Conservation (phyloP, 2,113 vertebrate species). For the Rousettus leschenaultii region DNA sequence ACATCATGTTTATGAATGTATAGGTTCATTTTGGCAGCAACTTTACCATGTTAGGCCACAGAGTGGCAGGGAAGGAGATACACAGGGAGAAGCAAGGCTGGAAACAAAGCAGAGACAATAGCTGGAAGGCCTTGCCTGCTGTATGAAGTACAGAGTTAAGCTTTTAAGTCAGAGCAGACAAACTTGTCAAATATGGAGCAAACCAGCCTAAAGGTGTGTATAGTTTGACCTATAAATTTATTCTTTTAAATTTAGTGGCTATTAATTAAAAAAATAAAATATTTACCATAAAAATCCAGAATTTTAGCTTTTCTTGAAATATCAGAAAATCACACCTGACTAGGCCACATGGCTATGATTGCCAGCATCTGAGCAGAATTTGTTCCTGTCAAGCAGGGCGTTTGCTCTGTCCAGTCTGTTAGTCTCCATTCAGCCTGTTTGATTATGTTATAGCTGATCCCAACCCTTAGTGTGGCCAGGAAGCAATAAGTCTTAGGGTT, state of each 20-base stretch:
- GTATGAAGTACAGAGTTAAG: neutral
- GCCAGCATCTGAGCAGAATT: neutral
- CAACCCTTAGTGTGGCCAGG: neutral
- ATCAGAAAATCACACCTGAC: neutral
- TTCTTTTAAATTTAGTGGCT: conserved; percentile 2
- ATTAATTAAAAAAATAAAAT: conserved; percentile 11
- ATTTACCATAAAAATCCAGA: conserved; percentile 18
- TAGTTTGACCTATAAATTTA: neutral
- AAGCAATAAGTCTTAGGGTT: neutral
- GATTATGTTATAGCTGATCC: neutral
- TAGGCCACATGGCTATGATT: neutral
- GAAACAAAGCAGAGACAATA: neutral
- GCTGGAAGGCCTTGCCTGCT: neutral
- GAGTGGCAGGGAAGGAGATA: neutral
- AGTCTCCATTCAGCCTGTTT: neutral
- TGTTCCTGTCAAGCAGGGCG: neutral
- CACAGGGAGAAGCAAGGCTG: neutral
- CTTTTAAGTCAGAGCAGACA: neutral
- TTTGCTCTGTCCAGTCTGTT: neutral
- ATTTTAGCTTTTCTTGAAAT: conserved; percentile 10
- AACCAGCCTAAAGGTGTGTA: neutral
- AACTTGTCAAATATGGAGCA: neutral
- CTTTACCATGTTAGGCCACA: neutral
- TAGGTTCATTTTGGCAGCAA: neutral
- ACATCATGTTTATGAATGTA: neutral